A percentile compares a stretch with the other conserved stretches of the same genome.
Conservation (phyloP, 2,797 vertebrate genomes). For the Pangasius macronema region DNA sequence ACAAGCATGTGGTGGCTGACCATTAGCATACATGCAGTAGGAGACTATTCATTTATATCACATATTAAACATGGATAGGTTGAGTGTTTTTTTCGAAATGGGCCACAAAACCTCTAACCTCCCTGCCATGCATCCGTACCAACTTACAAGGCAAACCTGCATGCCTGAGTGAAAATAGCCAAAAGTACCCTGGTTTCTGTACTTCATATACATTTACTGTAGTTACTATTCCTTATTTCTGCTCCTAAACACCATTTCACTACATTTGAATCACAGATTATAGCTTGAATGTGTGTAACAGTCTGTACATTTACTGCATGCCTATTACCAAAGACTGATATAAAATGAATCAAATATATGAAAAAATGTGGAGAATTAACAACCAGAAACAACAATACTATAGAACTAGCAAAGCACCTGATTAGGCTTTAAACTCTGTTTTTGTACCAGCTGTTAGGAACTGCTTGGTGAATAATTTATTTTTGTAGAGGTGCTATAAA, state of each 20-base stretch:
- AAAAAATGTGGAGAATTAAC: no score
- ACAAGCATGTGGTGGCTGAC: not conserved
- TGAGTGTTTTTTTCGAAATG: not conserved
- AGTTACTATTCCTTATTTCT: not conserved
- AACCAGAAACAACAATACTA: not conserved
- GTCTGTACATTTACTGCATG: not conserved
- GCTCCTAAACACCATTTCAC: not conserved
- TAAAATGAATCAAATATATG: not conserved
- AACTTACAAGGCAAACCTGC: not conserved
- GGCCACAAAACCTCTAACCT: not conserved
- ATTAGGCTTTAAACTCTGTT: not conserved
- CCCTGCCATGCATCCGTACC: not conserved
- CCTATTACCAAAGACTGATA: not conserved
- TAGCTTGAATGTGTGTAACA: not conserved
- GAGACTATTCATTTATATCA: not conserved
- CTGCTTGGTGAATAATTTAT: constrained; percentile 19
- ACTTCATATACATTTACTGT: not conserved
- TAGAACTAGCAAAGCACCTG: not conserved
- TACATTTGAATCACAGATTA: not conserved
- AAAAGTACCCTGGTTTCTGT: not conserved
- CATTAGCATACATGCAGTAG: not conserved
- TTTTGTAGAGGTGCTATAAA: constrained; percentile 4
- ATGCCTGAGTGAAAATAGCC: not conserved
- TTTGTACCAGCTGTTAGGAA: not conserved
- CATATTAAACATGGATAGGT: not conserved